phyloP scores from a whole-genome alignment of 1,140 invertebrate genomes.

The Drosophila parabipectinata region DNA sequence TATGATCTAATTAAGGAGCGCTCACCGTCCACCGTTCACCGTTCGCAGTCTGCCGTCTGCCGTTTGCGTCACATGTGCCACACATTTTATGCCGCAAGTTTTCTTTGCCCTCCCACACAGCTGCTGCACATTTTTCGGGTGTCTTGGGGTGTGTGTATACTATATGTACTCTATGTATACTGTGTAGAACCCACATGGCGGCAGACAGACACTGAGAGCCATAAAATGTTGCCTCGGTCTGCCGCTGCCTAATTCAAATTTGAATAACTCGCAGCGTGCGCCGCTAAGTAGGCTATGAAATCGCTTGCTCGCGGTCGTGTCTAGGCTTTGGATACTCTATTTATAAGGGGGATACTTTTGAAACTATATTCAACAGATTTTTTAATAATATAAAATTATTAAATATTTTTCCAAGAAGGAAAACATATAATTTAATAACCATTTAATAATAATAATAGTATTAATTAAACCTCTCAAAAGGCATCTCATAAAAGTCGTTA shows the following conservation, averaged over 20 bases:
- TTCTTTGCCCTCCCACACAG: conserved; percentile 15
- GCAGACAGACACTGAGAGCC: conserved; percentile 20
- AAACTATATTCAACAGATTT: not conserved
- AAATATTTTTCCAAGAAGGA: too few species aligned
- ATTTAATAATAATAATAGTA: too few species aligned
- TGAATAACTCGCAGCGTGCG: conserved; percentile 71
- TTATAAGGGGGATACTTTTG: not conserved
- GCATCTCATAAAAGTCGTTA: not conserved
- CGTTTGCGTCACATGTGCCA: conserved; percentile 48
- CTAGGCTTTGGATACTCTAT: conserved; percentile 1
- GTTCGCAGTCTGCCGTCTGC: not conserved
- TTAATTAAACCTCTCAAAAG: not conserved
- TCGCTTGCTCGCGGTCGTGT: conserved; percentile 14
- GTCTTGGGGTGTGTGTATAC: not conserved
- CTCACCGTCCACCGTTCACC: conserved; percentile 31
- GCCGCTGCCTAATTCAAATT: conserved; percentile 68
- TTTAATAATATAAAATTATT: too few species aligned
- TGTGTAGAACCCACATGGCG: not conserved
- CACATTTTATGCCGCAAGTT: conserved; percentile 53
- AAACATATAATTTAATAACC: too few species aligned
- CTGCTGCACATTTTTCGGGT: conserved; percentile 34
- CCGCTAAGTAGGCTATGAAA: conserved; percentile 74
- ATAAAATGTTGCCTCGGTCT: conserved; percentile 51
- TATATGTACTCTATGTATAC: not conserved
- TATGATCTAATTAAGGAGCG: conserved; percentile 68